phyloP scores from a whole-genome alignment of 2,113 vertebrate genomes.

The Balaeniceps rex region DNA sequence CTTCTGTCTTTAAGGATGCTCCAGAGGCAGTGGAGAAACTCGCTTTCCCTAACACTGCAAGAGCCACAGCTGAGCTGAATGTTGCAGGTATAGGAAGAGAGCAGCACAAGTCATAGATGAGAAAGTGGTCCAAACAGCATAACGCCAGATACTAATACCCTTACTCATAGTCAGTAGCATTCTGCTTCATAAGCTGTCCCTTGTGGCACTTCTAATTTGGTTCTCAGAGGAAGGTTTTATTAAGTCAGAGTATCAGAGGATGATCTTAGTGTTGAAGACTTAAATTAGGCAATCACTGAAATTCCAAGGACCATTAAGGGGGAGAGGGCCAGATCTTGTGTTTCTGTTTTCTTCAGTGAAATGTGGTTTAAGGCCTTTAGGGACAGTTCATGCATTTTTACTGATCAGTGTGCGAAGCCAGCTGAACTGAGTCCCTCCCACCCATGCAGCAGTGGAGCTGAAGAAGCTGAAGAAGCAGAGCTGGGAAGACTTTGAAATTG shows the following conservation, averaged over 20 bases:
- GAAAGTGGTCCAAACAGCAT: background rate
- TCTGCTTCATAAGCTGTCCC: background rate
- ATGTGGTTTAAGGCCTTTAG: background rate
- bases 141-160: background rate
- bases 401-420: background rate
- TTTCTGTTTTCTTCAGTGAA: slow-evolving; percentile 48
- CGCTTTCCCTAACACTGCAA: background rate
- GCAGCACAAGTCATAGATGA: background rate
- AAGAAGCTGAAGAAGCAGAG: background rate
- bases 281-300: slow-evolving; percentile 25
- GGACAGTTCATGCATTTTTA: slow-evolving; percentile 17
- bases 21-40: background rate
- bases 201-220: background rate
- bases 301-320: background rate
- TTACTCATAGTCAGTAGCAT: slow-evolving; percentile 43
- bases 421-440: background rate
- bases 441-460: background rate
- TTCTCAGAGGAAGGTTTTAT: slow-evolving; percentile 7
- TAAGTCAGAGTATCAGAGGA: slow-evolving; percentile 3
- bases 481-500: background rate
- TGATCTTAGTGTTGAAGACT: slow-evolving; percentile 36
- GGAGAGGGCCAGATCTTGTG: background rate
- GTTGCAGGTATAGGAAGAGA: background rate
- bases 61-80: rapidly evolving
- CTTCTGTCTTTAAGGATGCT: background rate